Conservation (phyloP, 1,140 invertebrate species). For the Glossosoma conforme region DNA sequence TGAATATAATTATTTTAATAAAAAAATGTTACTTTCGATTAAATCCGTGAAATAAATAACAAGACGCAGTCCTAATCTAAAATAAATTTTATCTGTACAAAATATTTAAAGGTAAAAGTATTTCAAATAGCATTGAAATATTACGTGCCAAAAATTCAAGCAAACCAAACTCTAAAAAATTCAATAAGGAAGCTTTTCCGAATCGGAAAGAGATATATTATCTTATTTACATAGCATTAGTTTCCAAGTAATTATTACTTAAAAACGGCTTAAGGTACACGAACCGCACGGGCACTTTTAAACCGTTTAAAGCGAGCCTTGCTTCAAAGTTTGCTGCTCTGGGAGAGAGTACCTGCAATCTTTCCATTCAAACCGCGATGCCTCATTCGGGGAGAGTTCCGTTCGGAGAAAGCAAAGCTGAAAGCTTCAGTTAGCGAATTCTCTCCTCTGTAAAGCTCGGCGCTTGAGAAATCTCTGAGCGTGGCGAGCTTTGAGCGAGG, state of each 20-base stretch:
- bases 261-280: neutral
- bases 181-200: neutral
- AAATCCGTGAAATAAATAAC: too few relatives aligned
- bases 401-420: conserved; percentile 5
- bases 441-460: conserved; percentile 1
- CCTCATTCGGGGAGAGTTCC: conserved; percentile 5
- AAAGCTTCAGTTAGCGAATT: neutral
- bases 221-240: conserved; percentile 8
- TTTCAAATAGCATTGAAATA: neutral
- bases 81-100: too few relatives aligned
- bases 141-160: neutral
- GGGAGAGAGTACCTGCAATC: neutral
- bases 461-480: conserved; percentile 6
- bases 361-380: conserved; percentile 4
- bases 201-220: neutral
- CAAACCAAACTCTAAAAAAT: neutral
- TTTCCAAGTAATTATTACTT: conserved; percentile 6
- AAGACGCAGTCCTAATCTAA: too few relatives aligned
- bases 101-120: too few relatives aligned
- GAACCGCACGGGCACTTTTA: conserved; percentile 2
- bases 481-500: conserved; percentile 16
- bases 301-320: conserved; percentile 7
- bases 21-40: too few relatives aligned
- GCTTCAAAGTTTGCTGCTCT: conserved; percentile 5
- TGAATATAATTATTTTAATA: too few relatives aligned